Percentiles rank a stretch among this genome's conserved stretches.
phyloP scores from a whole-genome alignment of 2,888 invertebrate genomes.

The Pollenia griseotomentosa region DNA sequence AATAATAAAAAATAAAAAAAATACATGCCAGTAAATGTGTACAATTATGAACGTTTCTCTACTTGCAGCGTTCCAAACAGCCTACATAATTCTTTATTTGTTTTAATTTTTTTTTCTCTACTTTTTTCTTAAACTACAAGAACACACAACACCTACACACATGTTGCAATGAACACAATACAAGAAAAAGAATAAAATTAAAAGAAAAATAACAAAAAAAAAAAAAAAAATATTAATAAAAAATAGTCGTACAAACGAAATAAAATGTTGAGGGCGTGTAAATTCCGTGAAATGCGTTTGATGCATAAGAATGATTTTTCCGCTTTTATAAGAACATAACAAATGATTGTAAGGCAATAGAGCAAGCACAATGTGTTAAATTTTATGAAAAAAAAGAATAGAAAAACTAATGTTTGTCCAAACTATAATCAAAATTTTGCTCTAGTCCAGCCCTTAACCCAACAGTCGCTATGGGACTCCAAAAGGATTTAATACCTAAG shows the following conservation, averaged over 20 bases:
- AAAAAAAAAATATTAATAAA: conserved; percentile 13
- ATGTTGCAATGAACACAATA: conserved; percentile 35
- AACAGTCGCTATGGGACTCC: too few relatives aligned
- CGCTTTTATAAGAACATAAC: conserved; percentile 62
- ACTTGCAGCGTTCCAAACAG: conserved; percentile 44
- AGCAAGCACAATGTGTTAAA: conserved; percentile 47
- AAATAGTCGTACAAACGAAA: conserved; percentile 38
- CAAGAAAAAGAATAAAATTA: too few relatives aligned
- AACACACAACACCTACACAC: conserved; percentile 69
- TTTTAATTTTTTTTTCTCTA: conserved; percentile 20
- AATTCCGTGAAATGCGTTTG: conserved; percentile 72
- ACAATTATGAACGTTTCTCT: conserved; percentile 29
- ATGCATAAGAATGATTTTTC: conserved; percentile 74
- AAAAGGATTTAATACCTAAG: too few relatives aligned
- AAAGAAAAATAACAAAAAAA: neutral
- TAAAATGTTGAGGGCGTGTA: conserved; percentile 72
- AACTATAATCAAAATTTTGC: neutral
- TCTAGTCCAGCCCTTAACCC: too few relatives aligned
- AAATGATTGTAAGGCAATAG: conserved; percentile 39
- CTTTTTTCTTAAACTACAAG: conserved; percentile 40
- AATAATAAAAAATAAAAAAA: conserved; percentile 31
- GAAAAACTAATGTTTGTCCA: neutral
- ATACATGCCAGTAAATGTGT: conserved; percentile 33
- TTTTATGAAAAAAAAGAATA: neutral
- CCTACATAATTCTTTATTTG: conserved; percentile 67